Evolutionary conservation across 1,140 invertebrate genomes (phyloP), one percentile per base, ranked within the genome.

Genomic region (Lepidurus packardi): DNA sequence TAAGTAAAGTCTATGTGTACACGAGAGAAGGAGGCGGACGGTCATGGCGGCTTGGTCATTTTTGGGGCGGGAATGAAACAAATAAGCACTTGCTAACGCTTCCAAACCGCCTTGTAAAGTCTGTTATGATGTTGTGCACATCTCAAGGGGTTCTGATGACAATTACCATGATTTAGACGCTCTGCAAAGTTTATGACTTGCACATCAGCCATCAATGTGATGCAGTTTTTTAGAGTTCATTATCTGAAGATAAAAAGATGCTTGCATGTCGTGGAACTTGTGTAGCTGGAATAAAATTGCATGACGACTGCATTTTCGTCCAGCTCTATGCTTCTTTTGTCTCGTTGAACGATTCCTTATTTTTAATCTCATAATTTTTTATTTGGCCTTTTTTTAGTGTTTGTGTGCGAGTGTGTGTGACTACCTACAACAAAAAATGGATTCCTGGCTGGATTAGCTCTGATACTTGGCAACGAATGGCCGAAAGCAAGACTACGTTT

Each of bases 1-100:
- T 65, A 11, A 65, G 53, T 21, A 65, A 65, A 65, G 53, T 65
- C 34, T 34, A 2, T 65, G 53, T 21, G 21, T 65, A 7, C 16
- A n/a, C 21, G 16, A 16, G 53, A n/a, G 53, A 65, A 65, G 53
- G 16, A 65, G 53, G 53, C 53, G 53, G 53, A 65, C 53, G 53
- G 53, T 65, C 53, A 65, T 65, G 53, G 53, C 53, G 53, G 53
- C 53, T 65, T 65, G 53, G 53, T 65, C 21, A 21, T 13, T 65
- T 65, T 65, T 65, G 53, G 53, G 53, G 53, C 53, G 53, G 53
- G 53, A 65, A 65, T 13, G 53, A 65, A 65, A 65, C 53, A 65
- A 65, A 65, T 21, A 65, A 65, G 53, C 53, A 65, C 53, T 65
- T 65, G 53, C 53, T 21, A 65, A 65, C 53, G 13, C 34, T 34